phyloP scores from a whole-genome alignment of 1,140 invertebrate species.

The Andrena cerasifolii region DNA sequence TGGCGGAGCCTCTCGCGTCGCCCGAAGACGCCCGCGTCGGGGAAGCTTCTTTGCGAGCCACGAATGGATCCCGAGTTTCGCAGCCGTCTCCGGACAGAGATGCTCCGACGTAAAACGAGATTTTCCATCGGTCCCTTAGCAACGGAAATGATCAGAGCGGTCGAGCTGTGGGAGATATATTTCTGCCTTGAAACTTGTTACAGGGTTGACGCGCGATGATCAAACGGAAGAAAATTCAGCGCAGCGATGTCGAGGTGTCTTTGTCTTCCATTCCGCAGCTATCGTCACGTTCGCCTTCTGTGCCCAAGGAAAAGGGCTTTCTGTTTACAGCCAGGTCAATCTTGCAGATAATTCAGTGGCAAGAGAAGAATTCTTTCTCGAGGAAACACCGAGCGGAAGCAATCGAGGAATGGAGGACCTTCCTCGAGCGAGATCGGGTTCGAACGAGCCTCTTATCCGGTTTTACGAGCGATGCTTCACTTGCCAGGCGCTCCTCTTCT shows the following conservation, averaged over 20 bases:
- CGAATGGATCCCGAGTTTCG: too few species aligned
- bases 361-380: neutral
- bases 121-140: too few species aligned
- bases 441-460: conserved; percentile 54
- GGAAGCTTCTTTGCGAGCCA: neutral
- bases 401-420: conserved; percentile 41
- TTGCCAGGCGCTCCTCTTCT: neutral
- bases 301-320: neutral
- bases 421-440: conserved; percentile 45
- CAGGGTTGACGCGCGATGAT: too few species aligned
- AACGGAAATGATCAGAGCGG: too few species aligned
- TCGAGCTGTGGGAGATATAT: too few species aligned
- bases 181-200: too few species aligned
- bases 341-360: conserved; percentile 53
- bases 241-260: neutral
- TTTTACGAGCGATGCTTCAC: conserved; percentile 58
- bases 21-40: neutral
- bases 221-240: too few species aligned
- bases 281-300: neutral
- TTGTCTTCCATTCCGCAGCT: conserved; percentile 18
- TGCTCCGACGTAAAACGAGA: too few species aligned
- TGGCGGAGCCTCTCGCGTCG: neutral
- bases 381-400: conserved; percentile 1
- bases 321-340: conserved; percentile 28
- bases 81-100: neutral